phyloP scores from a whole-genome alignment of 1,140 invertebrate genomes.

The Popillia japonica region DNA sequence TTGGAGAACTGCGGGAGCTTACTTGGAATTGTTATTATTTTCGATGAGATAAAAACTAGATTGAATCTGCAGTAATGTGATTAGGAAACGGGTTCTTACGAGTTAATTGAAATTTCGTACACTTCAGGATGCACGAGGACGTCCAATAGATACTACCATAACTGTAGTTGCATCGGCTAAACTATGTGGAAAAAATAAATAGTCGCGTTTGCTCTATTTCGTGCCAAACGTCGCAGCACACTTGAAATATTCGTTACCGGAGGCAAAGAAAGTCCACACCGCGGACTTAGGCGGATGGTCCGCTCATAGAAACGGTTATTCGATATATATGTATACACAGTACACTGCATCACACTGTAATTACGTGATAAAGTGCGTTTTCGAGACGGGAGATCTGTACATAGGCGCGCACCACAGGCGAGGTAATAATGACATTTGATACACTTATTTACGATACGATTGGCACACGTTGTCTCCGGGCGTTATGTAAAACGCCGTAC shows the following conservation, averaged over 20 bases:
- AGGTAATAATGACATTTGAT: conserved; percentile 1
- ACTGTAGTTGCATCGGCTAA: no score
- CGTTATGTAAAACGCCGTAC: no score
- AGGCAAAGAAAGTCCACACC: conserved; percentile 13
- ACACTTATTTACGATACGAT: conserved; percentile 1
- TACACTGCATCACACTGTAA: neutral
- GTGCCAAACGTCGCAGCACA: conserved; percentile 4
- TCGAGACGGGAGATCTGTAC: neutral
- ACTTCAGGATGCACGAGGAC: no score
- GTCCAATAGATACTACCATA: no score
- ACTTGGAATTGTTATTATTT: no score
- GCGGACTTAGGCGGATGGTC: neutral
- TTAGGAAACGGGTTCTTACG: no score
- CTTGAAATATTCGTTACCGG: conserved; percentile 14
- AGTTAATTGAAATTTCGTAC: no score
- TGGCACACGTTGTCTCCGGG: neutral
- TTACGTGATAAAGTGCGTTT: conserved; percentile 1
- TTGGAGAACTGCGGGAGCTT: no score
- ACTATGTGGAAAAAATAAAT: no score
- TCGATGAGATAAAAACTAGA: no score
- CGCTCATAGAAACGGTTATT: neutral
- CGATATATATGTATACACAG: neutral
- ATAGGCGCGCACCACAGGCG: no score
- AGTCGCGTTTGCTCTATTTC: conserved; percentile 3
- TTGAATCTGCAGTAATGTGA: no score